Base-by-base conservation (phyloP, 2,888 invertebrate species). In the Plusia festucae region DNA sequence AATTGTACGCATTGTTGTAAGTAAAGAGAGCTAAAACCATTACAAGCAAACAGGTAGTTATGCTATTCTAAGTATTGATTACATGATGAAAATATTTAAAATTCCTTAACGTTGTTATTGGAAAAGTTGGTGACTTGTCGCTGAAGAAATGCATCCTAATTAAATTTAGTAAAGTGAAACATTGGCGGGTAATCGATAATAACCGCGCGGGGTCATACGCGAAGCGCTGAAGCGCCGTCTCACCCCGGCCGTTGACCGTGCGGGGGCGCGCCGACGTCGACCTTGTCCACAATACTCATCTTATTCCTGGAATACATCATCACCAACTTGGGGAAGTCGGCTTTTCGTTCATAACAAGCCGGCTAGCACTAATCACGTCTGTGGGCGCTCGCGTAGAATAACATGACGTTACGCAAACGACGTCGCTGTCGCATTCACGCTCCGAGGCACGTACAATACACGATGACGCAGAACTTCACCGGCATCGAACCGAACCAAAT, bases 211-310 rank as follows among this genome's bases (percentile, higher is more conserved):
- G 86, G 87, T 88, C 85, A 85, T 84, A 87, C 78, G 83, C 82
- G 86, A 88, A 89, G 84, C 88, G 88, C 88, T 87, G 87, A 84
- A 88, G 85, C 88, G 87, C 85, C 85, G 89, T 84, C 88, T 86
- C 85, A 85, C 73, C 85, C 72, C 89, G 92, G 93, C 88, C 93
- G 89, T 92, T 94, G 92, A 93, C 94, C 92, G 90, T 83, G 85
- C 86, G 89, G 87, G 86, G 90, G 91, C 88, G 90, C 88, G 90
- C 84, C 90, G 69, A 72, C 76, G 68, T 78, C 89, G 90, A 90
- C 93, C 93, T 94, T 93, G 91, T 85, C 81, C 82, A 88, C 85
- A 83, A 82, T 79, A 77, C 74, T 81, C 78, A 74, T 75, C 79
- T 78, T 72, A 76, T 76, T 78, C 62, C 70, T 70, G 67, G 75